Conservation (phyloP, 2,888 invertebrate species). For the Catocala nupta region DNA sequence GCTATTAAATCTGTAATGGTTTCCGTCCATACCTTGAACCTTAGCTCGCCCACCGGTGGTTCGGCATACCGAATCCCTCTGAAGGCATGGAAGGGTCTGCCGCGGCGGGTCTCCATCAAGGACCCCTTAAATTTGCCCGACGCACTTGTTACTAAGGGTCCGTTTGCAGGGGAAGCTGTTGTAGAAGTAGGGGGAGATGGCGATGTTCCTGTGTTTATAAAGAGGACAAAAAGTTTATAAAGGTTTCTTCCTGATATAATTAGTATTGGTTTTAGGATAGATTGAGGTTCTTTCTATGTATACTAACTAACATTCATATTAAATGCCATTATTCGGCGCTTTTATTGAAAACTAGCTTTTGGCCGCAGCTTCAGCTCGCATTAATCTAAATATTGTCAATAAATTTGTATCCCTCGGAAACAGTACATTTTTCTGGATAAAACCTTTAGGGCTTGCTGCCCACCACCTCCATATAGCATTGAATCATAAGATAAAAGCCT, state of each 20-base stretch:
- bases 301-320: too few relatives aligned
- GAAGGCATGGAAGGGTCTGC: slow-evolving; percentile 76
- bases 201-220: neutral
- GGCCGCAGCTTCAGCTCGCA: too few relatives aligned
- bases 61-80: slow-evolving; percentile 80
- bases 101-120: slow-evolving; percentile 70
- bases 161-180: neutral
- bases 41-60: slow-evolving; percentile 69
- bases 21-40: slow-evolving; percentile 69
- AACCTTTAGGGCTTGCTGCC: too few relatives aligned
- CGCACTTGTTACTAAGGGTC: slow-evolving; percentile 43
- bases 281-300: neutral
- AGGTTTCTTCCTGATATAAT: neutral
- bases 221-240: neutral
- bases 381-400: too few relatives aligned
- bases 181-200: slow-evolving; percentile 1
- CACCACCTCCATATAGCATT: too few relatives aligned
- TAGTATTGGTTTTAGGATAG: neutral
- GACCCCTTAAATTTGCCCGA: slow-evolving; percentile 75
- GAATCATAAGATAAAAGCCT: too few relatives aligned
- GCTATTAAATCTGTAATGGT: too few relatives aligned
- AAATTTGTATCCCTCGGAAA: too few relatives aligned
- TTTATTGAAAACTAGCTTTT: too few relatives aligned
- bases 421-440: too few relatives aligned
- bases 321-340: too few relatives aligned